Conservation (phyloP, 2,888 invertebrate genomes). For the Choreutis nemorana region DNA sequence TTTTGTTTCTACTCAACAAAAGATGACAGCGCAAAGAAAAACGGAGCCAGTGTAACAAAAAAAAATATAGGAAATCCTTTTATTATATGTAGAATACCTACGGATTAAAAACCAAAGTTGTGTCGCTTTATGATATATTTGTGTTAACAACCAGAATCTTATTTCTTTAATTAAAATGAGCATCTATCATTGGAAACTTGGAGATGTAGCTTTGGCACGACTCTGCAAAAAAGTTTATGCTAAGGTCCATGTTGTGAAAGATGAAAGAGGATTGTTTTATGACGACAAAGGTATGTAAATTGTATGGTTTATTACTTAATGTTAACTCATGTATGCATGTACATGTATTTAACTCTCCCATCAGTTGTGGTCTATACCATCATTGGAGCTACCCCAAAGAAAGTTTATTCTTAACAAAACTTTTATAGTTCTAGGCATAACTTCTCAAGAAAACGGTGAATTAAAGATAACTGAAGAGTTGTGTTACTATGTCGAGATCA, state of each 20-base stretch:
- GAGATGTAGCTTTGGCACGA: conserved; percentile 45
- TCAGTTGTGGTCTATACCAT: no score
- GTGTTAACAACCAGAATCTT: no score
- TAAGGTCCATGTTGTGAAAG: conserved; percentile 46
- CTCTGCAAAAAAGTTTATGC: conserved; percentile 44
- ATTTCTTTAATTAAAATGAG: conserved; percentile 15
- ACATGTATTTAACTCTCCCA: no score
- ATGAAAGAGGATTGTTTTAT: conserved; percentile 46
- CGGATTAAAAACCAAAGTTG: no score
- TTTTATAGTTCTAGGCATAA: conserved; percentile 40
- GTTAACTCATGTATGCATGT: background rate
- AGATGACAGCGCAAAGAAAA: no score
- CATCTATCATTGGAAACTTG: conserved; percentile 50
- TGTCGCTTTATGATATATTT: no score
- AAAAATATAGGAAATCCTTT: no score
- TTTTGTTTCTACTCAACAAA: no score
- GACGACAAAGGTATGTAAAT: conserved; percentile 40
- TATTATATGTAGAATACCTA: no score
- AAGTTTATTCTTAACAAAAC: no score
- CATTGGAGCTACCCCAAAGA: no score
- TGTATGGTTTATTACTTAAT: conserved; percentile 5
- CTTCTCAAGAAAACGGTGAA: conserved; percentile 29
- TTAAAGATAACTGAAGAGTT: conserved; percentile 31
- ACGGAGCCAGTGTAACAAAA: no score
- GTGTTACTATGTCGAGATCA: conserved; percentile 49